Conservation (phyloP, 2,113 vertebrate species). For the Brienomyrus longianalis region DNA sequence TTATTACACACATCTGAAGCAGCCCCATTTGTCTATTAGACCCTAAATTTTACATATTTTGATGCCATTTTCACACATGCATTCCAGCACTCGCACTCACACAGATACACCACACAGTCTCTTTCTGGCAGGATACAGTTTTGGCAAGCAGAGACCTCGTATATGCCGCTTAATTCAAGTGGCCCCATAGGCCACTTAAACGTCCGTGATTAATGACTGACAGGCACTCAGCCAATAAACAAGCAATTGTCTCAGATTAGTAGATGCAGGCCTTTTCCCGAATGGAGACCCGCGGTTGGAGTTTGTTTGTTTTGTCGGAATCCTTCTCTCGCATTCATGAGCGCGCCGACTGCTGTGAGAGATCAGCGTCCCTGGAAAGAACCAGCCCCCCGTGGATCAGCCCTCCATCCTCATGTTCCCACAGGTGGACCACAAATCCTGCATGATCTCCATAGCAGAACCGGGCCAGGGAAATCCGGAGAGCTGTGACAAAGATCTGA, state of each 20-base stretch:
- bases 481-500: not conserved
- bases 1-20: not conserved
- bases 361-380: not conserved
- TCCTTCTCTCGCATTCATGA: not conserved
- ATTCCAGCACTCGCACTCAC: not conserved
- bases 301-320: not conserved
- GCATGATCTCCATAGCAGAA: not conserved
- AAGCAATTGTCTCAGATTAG: not conserved
- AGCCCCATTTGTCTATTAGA: not conserved
- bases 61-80: not conserved
- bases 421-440: not conserved
- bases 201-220: not conserved
- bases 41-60: not conserved
- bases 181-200: not conserved
- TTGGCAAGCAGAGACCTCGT: not conserved
- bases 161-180: not conserved
- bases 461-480: not conserved
- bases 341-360: not conserved
- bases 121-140: not conserved
- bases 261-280: not conserved
- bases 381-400: not conserved
- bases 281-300: not conserved
- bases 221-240: not conserved
- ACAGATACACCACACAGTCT: not conserved
- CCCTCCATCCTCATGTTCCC: not conserved